Evolutionary conservation across 2,797 vertebrate species (phyloP), one percentile per base, ranked within the genome.

Genomic region (Protonibea diacanthus): DNA sequence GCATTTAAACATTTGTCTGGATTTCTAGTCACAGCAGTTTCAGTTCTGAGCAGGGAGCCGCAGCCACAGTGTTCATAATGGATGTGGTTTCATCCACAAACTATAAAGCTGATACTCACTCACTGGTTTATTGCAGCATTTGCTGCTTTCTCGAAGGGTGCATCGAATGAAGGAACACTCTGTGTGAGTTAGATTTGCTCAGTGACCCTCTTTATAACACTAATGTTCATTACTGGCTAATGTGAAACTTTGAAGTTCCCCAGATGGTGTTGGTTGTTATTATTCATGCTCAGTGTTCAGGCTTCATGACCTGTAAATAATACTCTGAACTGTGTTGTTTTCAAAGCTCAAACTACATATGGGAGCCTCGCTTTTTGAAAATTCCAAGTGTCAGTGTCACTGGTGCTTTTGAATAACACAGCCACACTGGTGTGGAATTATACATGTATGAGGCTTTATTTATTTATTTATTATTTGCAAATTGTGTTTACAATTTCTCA

Each of bases 231-330:
- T 92, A 93, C 89, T 71, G 86, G 92, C 90, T 93, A 94, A 95
- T 93, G 90, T 88, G 85, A 88, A 85, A 91, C 92, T 94, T 94
- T 93, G 90, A 95, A 93, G 93, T 91, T 91, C 72, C 89, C 91
- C 94, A 95, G 93, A 95, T 95, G 95, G 93, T 84, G 89, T 85
- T 80, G 83, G 82, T 83, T 83, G 92, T 94, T 93, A 93, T 94
- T 92, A 93, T 94, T 94, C 91, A 94, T 88, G 87, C 86, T 91
- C 78, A 76, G 78, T 85, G 87, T 93, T 93, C 85, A 81, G 89
- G 90, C 88, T 89, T 90, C 89, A 86, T 93, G 94, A 94, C 94
- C 94, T 94, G 94, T 94, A 94, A 94, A 94, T 94, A 94, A 94
- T 86, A 82, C 71, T 83, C 87, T 88, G 85, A 92, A 90, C 92